These are phyloP conservation scores for Portevinia maculata DNA, from an alignment of 2,888 invertebrate species.

Conservation along the genomic window DNA sequence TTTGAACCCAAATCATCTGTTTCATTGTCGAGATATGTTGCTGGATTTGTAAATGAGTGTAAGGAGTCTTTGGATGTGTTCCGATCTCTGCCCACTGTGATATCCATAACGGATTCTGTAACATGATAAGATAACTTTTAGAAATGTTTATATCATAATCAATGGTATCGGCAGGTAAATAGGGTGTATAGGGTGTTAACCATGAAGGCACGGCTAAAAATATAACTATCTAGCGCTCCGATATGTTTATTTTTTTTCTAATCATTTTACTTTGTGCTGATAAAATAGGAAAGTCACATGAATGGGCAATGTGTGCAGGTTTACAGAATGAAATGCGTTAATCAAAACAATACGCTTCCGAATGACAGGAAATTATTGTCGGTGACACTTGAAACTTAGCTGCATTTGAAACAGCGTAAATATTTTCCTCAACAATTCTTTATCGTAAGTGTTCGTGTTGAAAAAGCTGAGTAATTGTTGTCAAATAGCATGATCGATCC, in stretches of 20 bases:
- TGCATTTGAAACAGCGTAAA: not conserved
- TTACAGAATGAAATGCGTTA: not conserved
- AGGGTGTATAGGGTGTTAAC: too few relatives aligned
- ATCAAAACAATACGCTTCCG: not conserved
- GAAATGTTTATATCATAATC: conserved; percentile 34
- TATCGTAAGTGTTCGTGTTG: not conserved
- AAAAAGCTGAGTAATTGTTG: conserved; percentile 31
- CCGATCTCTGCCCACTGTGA: conserved; percentile 54
- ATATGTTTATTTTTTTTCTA: conserved; percentile 31
- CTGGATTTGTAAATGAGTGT: conserved; percentile 50
- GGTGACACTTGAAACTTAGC: not conserved
- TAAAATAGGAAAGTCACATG: not conserved
- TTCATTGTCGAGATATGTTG: conserved; percentile 75
- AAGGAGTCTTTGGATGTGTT: conserved; percentile 30
- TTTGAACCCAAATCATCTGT: conserved; percentile 80
- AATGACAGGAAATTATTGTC: not conserved
- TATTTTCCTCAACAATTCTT: not conserved
- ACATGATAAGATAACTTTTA: too few relatives aligned
- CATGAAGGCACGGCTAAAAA: conserved; percentile 8
- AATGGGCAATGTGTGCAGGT: not conserved
- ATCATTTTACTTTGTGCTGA: conserved; percentile 13
- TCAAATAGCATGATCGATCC: conserved; percentile 1
- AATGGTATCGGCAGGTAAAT: too few relatives aligned
- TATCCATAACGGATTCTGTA: conserved; percentile 68
- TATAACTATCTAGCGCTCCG: too few relatives aligned